Percentiles rank a stretch among this genome's conserved stretches.
Conservation (phyloP, 2,113 vertebrate genomes). For the Amphiprion ocellaris region DNA sequence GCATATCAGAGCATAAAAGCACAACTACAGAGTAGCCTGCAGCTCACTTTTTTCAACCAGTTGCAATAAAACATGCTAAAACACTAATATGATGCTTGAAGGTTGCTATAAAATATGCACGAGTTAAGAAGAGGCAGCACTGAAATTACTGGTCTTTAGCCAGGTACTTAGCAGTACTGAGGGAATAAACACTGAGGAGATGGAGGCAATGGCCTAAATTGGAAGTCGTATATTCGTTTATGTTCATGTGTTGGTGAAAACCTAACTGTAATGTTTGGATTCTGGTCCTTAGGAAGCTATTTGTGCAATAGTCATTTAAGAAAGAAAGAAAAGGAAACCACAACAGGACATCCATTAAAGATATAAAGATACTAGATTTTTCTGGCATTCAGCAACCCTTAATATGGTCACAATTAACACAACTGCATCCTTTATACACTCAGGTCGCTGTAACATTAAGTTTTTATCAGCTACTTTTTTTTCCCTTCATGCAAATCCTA, state of each 20-base stretch:
- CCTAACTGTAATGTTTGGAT: not conserved
- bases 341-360: not conserved
- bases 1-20: not conserved
- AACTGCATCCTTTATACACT: not conserved
- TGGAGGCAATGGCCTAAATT: constrained; percentile 14
- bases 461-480: constrained; percentile 60
- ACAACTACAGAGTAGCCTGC: constrained; percentile 12
- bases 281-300: not conserved
- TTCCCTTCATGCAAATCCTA: constrained; percentile 59
- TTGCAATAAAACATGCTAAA: constrained; percentile 57
- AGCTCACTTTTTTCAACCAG: constrained; percentile 26
- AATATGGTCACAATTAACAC: not conserved
- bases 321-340: not conserved
- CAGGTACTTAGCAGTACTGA: constrained; percentile 29
- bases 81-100: constrained; percentile 47
- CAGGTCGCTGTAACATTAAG: not conserved
- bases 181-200: constrained; percentile 14
- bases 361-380: not conserved
- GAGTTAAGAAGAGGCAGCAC: constrained; percentile 40
- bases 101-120: constrained; percentile 55
- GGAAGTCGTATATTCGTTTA: not conserved
- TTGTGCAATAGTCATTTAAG: not conserved
- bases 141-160: constrained; percentile 50
- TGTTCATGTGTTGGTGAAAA: constrained; percentile 3
- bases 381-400: not conserved